phyloP scores from a whole-genome alignment of 2,113 vertebrate species.

The Syngnathoides biaculeatus region DNA sequence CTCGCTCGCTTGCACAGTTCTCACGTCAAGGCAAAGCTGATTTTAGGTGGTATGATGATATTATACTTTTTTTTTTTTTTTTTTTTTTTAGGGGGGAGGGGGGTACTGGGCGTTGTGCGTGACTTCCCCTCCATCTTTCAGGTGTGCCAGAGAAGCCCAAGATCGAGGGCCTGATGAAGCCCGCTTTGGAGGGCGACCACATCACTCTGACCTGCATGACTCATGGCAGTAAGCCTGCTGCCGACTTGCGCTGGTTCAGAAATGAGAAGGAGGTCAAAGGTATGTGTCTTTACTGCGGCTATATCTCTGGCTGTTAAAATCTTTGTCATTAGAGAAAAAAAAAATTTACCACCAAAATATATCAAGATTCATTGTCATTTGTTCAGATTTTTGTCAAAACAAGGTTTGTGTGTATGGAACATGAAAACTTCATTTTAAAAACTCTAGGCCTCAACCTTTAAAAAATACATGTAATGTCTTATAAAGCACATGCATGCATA shows the following conservation, averaged over 20 bases:
- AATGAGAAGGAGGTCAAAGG: conserved; percentile 97
- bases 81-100: no score
- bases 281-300: conserved; percentile 46
- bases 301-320: neutral
- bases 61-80: neutral
- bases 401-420: no score
- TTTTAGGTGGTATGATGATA: neutral
- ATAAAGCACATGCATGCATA: no score
- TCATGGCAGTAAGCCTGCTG: conserved; percentile 94
- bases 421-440: neutral
- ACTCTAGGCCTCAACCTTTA: no score
- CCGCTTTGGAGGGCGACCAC: conserved; percentile 89
- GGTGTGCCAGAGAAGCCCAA: conserved; percentile 95
- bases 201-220: conserved; percentile 96
- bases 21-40: no score
- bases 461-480: no score
- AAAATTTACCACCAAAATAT: neutral
- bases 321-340: neutral
- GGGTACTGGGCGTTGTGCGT: neutral
- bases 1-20: no score
- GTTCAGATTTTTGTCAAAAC: no score
- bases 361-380: neutral
- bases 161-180: conserved; percentile 90
- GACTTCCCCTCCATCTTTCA: conserved; percentile 47
- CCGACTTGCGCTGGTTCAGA: conserved; percentile 96